Base-by-base conservation (phyloP, 2,113 vertebrate species). In the Nycticryphes semicollaris region DNA sequence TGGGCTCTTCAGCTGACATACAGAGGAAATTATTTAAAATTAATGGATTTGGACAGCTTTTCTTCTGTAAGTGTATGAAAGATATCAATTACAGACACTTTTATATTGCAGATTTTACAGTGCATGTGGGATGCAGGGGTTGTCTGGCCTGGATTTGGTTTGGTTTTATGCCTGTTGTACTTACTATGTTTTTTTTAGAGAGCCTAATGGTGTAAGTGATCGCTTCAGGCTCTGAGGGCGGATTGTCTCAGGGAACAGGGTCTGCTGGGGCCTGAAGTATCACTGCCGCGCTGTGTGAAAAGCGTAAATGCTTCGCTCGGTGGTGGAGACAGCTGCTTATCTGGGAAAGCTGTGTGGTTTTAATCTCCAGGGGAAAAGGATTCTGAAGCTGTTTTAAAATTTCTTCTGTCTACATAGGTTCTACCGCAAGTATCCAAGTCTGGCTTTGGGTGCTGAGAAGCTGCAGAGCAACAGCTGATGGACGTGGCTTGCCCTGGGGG, bases 261-360 rank as follows among this genome's bases (percentile, higher is more conserved):
- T 8, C 17, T 2, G 10, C 51, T 5, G 4, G 9, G 22, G 13
- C 45, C 72, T 39, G 47, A 45, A 39, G 21, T 4, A 5, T 63
- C 14, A 2, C 8, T 28, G 54, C 47, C 1, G 0, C 1, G 1
- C n/a, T 27, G 7, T 1, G 0, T 11, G 27, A 20, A 33, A 83
- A 72, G 31, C 1, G 0, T 0, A 33, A 64, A 7, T 0, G 24
- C 47, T 50, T 39, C 22, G 14, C 17, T 28, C n/a, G 5, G 23
- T 0, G 4, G 1, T 5, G 43, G 62, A 27, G 57, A 19, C 39
- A 21, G 20, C 37, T 15, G 60, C 41, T 28, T 51, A 2, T 20
- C 47, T 31, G 56, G 50, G 47, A 31, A 10, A 16, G 28, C 50
- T 30, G 11, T 6, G 48, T 23, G 7, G 5, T 35, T 68, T 78